These are phyloP conservation scores for Halocynthia roretzi DNA, from an alignment of 23 tunicate species.

Conservation along the genomic window DNA sequence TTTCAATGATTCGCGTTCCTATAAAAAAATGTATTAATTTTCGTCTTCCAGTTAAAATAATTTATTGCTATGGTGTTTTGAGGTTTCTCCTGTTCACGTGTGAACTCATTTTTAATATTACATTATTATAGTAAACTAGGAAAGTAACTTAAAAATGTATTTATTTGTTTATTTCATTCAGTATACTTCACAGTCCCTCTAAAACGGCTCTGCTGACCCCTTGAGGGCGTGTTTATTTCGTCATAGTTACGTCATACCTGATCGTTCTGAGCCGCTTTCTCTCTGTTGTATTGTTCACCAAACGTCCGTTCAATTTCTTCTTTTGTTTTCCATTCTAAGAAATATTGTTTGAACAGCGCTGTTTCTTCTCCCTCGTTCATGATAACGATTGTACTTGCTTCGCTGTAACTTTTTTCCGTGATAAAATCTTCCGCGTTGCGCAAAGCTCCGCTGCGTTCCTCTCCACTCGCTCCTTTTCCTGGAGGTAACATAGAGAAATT, in stretches of 20 bases:
- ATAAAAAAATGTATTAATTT: too few relatives aligned
- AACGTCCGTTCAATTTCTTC: slow-evolving; percentile 49
- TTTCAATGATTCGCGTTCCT: too few relatives aligned
- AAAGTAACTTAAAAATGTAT: too few relatives aligned
- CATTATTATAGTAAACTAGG: too few relatives aligned
- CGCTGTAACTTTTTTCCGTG: slow-evolving; percentile 33
- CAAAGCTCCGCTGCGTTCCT: slow-evolving; percentile 78
- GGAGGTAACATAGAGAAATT: neutral
- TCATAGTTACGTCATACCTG: neutral
- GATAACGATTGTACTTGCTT: slow-evolving; percentile 44
- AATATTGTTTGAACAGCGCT: slow-evolving; percentile 72
- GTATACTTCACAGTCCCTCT: too few relatives aligned
- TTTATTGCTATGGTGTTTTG: too few relatives aligned
- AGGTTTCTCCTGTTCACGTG: too few relatives aligned
- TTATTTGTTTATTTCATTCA: too few relatives aligned
- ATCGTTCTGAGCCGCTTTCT: slow-evolving; percentile 57
- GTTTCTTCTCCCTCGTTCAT: slow-evolving; percentile 73
- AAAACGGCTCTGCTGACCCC: too few relatives aligned
- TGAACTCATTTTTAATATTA: too few relatives aligned
- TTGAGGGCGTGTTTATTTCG: too few relatives aligned
- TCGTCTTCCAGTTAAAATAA: too few relatives aligned
- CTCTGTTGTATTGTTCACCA: slow-evolving; percentile 42
- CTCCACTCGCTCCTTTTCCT: slow-evolving; percentile 85
- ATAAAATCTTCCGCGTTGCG: slow-evolving; percentile 57
- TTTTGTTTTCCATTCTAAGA: slow-evolving; percentile 63